Evolutionary conservation across 2,113 vertebrate species (phyloP).

Genomic region (Chunga burmeisteri): DNA sequence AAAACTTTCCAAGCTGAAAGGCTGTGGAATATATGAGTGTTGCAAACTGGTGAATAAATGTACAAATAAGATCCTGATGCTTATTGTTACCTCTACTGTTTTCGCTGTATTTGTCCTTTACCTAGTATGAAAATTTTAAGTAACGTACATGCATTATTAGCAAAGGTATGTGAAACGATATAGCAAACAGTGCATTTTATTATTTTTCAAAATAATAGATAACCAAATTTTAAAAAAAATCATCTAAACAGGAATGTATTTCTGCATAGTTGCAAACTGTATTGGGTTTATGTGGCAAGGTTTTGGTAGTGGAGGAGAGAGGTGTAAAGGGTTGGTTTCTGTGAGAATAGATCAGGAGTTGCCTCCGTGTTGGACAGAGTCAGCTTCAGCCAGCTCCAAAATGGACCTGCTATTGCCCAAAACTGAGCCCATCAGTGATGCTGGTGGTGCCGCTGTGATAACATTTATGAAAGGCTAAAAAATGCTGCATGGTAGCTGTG

Average conservation of each 20-base stretch:
- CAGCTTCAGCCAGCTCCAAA: neutral
- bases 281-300: neutral
- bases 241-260: neutral
- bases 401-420: accelerated
- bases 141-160: neutral
- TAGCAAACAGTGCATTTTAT: neutral
- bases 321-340: neutral
- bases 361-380: neutral
- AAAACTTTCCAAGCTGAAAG: constrained; percentile 69
- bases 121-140: neutral
- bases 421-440: neutral
- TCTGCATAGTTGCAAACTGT: neutral
- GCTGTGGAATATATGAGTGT: constrained; percentile 51
- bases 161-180: neutral
- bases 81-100: neutral
- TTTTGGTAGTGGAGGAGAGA: neutral
- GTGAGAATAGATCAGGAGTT: neutral
- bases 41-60: constrained; percentile 59
- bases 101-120: constrained; percentile 12
- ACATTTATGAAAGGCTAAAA: neutral
- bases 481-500: neutral
- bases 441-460: neutral
- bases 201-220: neutral
- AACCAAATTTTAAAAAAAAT: neutral
- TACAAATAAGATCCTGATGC: constrained; percentile 5